A percentile compares a stretch with the other conserved stretches of the same genome.
These are phyloP conservation scores for Nebria salina DNA, from an alignment of 2,888 invertebrate genomes.

Conservation along the genomic window DNA sequence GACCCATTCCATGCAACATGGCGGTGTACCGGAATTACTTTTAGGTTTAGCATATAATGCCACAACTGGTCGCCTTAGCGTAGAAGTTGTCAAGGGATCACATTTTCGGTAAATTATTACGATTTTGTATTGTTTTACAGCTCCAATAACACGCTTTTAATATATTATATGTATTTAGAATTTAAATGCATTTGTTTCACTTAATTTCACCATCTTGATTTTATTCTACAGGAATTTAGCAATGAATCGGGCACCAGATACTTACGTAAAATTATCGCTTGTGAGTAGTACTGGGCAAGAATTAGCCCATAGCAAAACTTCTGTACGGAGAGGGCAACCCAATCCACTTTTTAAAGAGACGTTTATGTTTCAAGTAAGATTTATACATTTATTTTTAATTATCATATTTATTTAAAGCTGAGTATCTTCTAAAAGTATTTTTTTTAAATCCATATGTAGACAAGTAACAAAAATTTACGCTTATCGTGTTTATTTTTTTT, in stretches of 20 bases:
- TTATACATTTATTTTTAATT: neutral
- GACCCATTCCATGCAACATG: constrained; percentile 89
- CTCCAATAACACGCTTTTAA: neutral
- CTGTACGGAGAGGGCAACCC: constrained; percentile 90
- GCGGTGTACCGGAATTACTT: constrained; percentile 90
- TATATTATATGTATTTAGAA: neutral
- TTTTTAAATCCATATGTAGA: too few species aligned
- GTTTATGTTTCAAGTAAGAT: constrained; percentile 89
- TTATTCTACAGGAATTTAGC: constrained; percentile 71
- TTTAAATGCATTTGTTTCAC: neutral
- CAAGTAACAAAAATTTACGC: too few species aligned
- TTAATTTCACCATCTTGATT: neutral
- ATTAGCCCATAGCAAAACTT: constrained; percentile 92
- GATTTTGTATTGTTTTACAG: constrained; percentile 16
- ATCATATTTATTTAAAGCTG: constrained; percentile 23
- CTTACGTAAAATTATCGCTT: constrained; percentile 91
- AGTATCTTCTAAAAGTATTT: neutral
- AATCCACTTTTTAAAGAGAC: constrained; percentile 96
- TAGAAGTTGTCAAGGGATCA: constrained; percentile 86
- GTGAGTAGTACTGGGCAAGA: constrained; percentile 94
- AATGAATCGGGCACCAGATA: constrained; percentile 86
- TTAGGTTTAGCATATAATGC: constrained; percentile 92
- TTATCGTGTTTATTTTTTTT: too few species aligned
- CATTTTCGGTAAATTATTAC: constrained; percentile 67
- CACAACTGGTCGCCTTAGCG: constrained; percentile 91